Evolutionary conservation across 2,113 vertebrate genomes (phyloP).

Genomic region (Arvicanthis niloticus): DNA sequence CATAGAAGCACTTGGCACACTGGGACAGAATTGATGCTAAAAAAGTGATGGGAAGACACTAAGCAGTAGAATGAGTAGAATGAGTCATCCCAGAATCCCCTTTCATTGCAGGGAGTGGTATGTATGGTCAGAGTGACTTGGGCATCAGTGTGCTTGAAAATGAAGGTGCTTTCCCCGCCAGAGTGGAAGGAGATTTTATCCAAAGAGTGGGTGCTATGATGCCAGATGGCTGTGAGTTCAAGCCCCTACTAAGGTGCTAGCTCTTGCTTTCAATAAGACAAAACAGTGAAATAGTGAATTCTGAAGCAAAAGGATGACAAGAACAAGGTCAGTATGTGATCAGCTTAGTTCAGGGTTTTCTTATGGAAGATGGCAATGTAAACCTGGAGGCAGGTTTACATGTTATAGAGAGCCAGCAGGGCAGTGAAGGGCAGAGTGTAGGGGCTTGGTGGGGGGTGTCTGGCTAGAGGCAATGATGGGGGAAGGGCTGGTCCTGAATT

Average conservation of each 20-base stretch:
- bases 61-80: not conserved
- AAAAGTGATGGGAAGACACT: not conserved
- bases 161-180: not conserved
- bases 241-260: not conserved
- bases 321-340: not conserved
- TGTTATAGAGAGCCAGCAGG: not conserved
- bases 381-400: not conserved
- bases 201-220: not conserved
- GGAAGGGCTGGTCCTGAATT: not conserved
- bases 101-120: not conserved
- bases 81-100: not conserved
- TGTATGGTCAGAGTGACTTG: not conserved
- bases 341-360: not conserved
- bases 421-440: not conserved
- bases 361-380: too few species aligned
- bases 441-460: not conserved
- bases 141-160: slow-evolving; percentile 9
- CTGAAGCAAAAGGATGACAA: not conserved
- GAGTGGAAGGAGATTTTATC: not conserved
- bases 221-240: not conserved
- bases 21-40: not conserved
- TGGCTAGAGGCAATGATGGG: not conserved
- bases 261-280: not conserved
- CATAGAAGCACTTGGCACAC: not conserved
- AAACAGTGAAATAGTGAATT: not conserved